Evolutionary conservation across 2,797 vertebrate genomes (phyloP).

Genomic region (Spheniscus humboldti): DNA sequence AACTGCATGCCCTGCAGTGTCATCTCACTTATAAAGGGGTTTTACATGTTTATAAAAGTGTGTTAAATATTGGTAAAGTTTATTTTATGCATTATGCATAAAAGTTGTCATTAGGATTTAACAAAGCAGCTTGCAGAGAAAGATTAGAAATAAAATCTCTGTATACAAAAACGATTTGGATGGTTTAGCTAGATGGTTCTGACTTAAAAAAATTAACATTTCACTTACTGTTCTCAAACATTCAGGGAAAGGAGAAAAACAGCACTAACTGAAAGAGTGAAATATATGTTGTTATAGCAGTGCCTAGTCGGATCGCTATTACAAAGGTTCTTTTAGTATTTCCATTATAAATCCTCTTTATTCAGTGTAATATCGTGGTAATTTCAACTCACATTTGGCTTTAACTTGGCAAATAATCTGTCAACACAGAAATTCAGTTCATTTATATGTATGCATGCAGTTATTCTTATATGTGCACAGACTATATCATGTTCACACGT

Average conservation of each 20-base stretch:
- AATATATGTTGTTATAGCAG: conserved; percentile 21
- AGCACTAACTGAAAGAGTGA: conserved; percentile 27
- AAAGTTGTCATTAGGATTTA: conserved; percentile 79
- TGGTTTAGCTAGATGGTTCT: conserved; percentile 73
- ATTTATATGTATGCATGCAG: conserved; percentile 35
- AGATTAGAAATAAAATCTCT: conserved; percentile 80
- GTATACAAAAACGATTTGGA: conserved; percentile 74
- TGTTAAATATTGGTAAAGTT: conserved; percentile 77
- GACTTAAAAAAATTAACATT: conserved; percentile 70
- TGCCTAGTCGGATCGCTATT: neutral
- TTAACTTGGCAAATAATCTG: conserved; percentile 53
- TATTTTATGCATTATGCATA: conserved; percentile 80
- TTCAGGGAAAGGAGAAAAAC: conserved; percentile 51
- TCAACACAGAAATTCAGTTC: conserved; percentile 43
- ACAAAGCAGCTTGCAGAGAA: conserved; percentile 78
- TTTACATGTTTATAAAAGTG: conserved; percentile 74
- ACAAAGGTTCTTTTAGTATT: conserved; percentile 35
- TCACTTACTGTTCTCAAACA: conserved; percentile 64
- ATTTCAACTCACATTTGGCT: conserved; percentile 57
- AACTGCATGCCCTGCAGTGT: conserved; percentile 51
- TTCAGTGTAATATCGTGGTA: conserved; percentile 27
- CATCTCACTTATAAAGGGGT: conserved; percentile 66
- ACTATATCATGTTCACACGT: neutral
- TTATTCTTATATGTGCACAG: conserved; percentile 30
- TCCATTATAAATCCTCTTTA: conserved; percentile 56